These are phyloP conservation scores for Pentamera pediparva DNA, from an alignment of 53 echinoderm and acorn worm species.

Conservation along the genomic window DNA sequence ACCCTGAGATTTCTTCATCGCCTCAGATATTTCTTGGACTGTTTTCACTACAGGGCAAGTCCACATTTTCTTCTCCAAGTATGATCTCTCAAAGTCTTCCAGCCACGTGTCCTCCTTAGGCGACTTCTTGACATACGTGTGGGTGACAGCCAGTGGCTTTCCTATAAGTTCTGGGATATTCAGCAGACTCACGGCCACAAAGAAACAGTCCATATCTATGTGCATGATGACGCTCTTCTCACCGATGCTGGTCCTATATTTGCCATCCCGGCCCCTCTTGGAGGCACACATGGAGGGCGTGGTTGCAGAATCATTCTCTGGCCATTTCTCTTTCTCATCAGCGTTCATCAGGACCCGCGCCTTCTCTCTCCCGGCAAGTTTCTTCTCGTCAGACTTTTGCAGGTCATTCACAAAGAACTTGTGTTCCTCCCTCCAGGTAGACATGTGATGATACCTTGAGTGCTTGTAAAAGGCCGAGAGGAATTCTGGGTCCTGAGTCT, in stretches of 20 bases:
- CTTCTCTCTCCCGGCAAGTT: conserved; percentile 70
- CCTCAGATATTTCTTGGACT: too few species aligned
- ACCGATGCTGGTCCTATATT: neutral
- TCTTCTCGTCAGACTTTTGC: conserved; percentile 55
- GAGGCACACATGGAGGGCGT: neutral
- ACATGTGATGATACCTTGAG: conserved; percentile 82
- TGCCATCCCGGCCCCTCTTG: neutral
- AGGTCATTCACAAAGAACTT: conserved; percentile 74
- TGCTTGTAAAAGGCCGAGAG: conserved; percentile 80
- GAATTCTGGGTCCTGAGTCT: conserved; percentile 72
- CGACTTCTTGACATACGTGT: conserved; percentile 65
- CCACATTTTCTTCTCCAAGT: conserved; percentile 20
- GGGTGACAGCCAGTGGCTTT: conserved; percentile 90
- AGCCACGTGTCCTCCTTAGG: conserved; percentile 42
- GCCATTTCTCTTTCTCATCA: neutral
- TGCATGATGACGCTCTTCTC: conserved; percentile 68
- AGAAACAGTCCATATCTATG: conserved; percentile 98
- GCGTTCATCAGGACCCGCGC: conserved; percentile 16
- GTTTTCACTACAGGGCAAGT: too few species aligned
- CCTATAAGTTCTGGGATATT: conserved; percentile 69
- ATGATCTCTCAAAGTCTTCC: conserved; percentile 51
- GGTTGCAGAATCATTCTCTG: neutral
- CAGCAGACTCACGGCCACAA: conserved; percentile 83
- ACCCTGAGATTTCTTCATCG: too few species aligned
- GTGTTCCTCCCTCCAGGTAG: conserved; percentile 89